These are phyloP conservation scores for Cottus gobio DNA, from an alignment of 2,113 vertebrate genomes.

Conservation along the genomic window DNA sequence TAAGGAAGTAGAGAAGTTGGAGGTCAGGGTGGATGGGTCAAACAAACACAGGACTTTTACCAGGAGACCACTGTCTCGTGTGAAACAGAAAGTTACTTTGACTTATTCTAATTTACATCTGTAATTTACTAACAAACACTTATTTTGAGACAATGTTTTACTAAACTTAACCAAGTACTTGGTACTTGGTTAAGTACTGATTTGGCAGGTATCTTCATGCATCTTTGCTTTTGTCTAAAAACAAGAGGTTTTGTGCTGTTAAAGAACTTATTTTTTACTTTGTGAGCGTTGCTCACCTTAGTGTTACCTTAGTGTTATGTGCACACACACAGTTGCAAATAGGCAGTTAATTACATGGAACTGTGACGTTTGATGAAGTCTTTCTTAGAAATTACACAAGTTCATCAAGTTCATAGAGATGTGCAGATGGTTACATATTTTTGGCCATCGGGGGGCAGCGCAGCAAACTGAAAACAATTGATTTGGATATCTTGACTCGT, in stretches of 20 bases:
- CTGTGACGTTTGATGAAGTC: background rate
- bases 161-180: too few species aligned
- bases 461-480: background rate
- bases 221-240: background rate
- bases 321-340: background rate
- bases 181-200: too few species aligned
- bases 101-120: too few species aligned
- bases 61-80: too few species aligned
- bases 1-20: too few species aligned
- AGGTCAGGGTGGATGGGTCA: too few species aligned
- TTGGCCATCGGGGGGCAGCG: background rate
- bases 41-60: too few species aligned
- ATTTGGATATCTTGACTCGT: background rate
- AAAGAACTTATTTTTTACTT: too few species aligned
- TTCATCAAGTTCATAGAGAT: background rate
- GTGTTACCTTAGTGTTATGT: background rate
- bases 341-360: background rate
- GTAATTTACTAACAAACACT: too few species aligned
- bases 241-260: too few species aligned
- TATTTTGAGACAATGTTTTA: too few species aligned
- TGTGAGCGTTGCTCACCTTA: conserved; percentile 8
- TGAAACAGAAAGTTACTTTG: too few species aligned
- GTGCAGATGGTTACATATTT: background rate
- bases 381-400: background rate
- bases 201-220: background rate